phyloP scores from a whole-genome alignment of 2,797 vertebrate species.

The Bovichtus diacanthus region DNA sequence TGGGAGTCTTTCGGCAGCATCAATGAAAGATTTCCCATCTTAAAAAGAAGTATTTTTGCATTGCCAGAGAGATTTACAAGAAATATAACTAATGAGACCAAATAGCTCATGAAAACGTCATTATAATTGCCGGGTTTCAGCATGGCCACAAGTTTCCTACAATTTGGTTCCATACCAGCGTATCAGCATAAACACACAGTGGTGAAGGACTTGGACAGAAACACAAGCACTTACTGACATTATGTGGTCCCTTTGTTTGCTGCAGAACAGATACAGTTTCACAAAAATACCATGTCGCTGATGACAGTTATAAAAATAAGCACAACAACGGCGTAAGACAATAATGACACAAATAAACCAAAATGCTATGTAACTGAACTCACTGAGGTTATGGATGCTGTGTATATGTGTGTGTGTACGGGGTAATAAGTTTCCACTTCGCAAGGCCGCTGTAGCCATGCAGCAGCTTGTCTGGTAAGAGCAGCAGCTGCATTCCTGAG shows the following conservation, averaged over 20 bases:
- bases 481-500: conserved; percentile 82
- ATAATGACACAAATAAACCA: conserved; percentile 55
- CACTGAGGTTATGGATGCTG: conserved; percentile 18
- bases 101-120: conserved; percentile 2
- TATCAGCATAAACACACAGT: conserved; percentile 47
- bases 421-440: conserved; percentile 38
- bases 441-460: conserved; percentile 68
- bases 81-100: conserved; percentile 1
- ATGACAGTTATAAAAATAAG: conserved; percentile 66
- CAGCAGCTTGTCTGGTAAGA: conserved; percentile 82
- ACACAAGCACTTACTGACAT: conserved; percentile 61
- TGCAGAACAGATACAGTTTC: conserved; percentile 57
- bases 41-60: background rate
- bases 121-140: background rate
- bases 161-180: conserved; percentile 30
- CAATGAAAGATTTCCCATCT: conserved; percentile 19
- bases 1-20: background rate
- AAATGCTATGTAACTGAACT: conserved; percentile 31
- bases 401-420: background rate
- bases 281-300: conserved; percentile 61
- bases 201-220: conserved; percentile 41
- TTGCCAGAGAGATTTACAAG: conserved; percentile 7
- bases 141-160: conserved; percentile 36
- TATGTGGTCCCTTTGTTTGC: conserved; percentile 69
- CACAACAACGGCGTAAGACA: conserved; percentile 37